Conservation (phyloP, 1,140 invertebrate species). For the Cryptotermes secundus region DNA sequence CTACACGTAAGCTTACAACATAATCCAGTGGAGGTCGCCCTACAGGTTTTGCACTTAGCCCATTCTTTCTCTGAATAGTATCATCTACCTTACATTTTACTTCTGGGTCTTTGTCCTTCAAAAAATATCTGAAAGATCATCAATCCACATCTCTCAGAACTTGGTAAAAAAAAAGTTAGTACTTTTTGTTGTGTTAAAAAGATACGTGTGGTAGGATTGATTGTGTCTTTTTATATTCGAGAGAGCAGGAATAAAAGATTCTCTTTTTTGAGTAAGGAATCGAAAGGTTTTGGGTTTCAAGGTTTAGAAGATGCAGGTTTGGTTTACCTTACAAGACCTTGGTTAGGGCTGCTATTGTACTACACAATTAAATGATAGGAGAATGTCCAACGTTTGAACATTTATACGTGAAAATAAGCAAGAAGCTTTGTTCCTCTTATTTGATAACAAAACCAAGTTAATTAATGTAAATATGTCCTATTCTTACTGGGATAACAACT, state of each 20-base stretch:
- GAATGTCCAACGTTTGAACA: neutral
- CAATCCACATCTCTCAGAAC: constrained; percentile 10
- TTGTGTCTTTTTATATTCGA: constrained; percentile 6
- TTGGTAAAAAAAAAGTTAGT: neutral
- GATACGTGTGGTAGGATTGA: constrained; percentile 15
- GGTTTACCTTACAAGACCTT: neutral
- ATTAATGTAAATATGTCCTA: too few relatives aligned
- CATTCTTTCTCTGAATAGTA: neutral
- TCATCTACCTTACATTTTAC: constrained; percentile 5
- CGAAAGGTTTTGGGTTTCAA: neutral
- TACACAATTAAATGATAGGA: neutral
- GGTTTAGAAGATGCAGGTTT: neutral
- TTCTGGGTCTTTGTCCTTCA: constrained; percentile 11
- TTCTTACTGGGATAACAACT: too few relatives aligned
- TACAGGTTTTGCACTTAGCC: neutral
- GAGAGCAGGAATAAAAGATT: constrained; percentile 13
- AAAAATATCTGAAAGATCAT: constrained; percentile 6
- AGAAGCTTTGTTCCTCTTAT: too few relatives aligned
- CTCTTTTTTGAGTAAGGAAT: neutral
- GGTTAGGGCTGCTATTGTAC: neutral
- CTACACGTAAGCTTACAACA: too few relatives aligned
- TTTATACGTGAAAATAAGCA: neutral
- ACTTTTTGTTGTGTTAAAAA: constrained; percentile 18
- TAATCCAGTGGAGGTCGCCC: neutral
- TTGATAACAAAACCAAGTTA: too few relatives aligned